phyloP scores from a whole-genome alignment of 2,113 vertebrate species.

The Corythornis cristatus region DNA sequence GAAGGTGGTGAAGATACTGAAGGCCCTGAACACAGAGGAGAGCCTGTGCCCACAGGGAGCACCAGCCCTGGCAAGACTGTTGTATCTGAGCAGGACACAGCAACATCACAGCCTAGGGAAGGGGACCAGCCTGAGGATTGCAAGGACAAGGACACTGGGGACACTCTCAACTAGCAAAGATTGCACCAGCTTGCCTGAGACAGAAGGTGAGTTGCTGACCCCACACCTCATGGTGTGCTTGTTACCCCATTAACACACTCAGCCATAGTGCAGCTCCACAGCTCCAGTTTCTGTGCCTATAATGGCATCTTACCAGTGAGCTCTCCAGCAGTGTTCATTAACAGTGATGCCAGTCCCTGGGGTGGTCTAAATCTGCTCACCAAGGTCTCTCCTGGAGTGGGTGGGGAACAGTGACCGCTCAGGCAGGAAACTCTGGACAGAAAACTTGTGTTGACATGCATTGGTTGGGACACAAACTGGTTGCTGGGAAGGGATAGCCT shows the following conservation, averaged over 20 bases:
- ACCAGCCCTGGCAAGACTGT: background rate
- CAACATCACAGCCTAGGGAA: background rate
- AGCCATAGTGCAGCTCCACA: background rate
- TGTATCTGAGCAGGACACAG: background rate
- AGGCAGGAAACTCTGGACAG: background rate
- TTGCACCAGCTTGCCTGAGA: background rate
- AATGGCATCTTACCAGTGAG: background rate
- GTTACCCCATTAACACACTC: background rate
- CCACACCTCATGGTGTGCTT: background rate
- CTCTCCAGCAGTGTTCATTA: background rate
- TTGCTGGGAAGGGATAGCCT: background rate
- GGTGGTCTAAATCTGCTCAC: background rate
- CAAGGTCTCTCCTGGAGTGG: background rate
- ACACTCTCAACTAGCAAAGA: slow-evolving; percentile 23
- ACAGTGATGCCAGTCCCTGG: background rate
- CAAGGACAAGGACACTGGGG: slow-evolving; percentile 9
- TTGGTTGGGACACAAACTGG: background rate
- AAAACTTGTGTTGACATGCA: background rate
- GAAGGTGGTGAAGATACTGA: slow-evolving; percentile 10
- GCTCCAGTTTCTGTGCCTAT: background rate
- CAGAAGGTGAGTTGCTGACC: slow-evolving; percentile 48
- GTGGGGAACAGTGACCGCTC: background rate
- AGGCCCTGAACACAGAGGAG: background rate
- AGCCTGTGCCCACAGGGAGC: background rate
- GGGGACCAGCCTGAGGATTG: slow-evolving; percentile 13